Evolutionary conservation across 2,113 vertebrate genomes (phyloP).

Genomic region (Irena cyanogastra): DNA sequence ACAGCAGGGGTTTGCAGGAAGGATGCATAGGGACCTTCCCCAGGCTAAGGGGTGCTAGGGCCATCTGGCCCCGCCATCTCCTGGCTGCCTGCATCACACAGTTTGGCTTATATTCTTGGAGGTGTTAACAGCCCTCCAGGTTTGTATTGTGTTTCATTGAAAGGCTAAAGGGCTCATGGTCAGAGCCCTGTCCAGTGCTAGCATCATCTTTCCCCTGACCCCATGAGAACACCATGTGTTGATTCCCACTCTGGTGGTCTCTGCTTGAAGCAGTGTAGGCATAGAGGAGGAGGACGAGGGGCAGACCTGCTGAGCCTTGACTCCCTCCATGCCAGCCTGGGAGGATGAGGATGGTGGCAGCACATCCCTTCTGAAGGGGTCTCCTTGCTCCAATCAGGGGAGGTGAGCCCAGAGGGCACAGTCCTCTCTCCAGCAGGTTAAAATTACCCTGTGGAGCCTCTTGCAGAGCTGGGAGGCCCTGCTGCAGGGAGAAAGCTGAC

Average conservation of each 20-base stretch:
- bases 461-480: not conserved
- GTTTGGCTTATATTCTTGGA: not conserved
- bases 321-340: rapidly evolving
- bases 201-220: not conserved
- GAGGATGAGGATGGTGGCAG: not conserved
- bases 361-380: not conserved
- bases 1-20: not conserved
- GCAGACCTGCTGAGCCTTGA: not conserved
- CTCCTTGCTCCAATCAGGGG: not conserved
- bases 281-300: not conserved
- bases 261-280: not conserved
- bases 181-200: not conserved
- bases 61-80: not conserved
- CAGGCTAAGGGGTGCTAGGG: not conserved
- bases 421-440: not conserved
- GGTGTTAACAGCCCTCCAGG: not conserved
- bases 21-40: not conserved
- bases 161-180: not conserved
- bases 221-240: not conserved
- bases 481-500: not conserved
- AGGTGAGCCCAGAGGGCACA: rapidly evolving
- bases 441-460: not conserved
- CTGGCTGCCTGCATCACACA: not conserved
- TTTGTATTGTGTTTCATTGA: not conserved
- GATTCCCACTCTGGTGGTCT: not conserved